Evolutionary conservation across 92 coral and sea anemone species (phyloP), one percentile per base, ranked within the genome.

Genomic region (Epizoanthus rinbou): DNA sequence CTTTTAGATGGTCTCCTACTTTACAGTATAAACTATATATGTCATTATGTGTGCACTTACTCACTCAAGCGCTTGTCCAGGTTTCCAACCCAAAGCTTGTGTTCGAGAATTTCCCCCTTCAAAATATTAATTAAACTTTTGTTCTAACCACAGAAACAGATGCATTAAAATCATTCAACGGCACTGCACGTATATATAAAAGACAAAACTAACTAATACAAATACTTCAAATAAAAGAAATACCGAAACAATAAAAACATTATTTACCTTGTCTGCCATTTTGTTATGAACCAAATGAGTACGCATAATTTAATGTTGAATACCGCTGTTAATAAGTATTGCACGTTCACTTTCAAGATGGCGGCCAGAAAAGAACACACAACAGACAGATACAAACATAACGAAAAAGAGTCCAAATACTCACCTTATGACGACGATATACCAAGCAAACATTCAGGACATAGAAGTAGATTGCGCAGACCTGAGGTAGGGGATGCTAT

Each of bases 61-160:
- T 96, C 99, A 85, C 94, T 93, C 17, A 96, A 84, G 47, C 99
- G 88, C 68, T 91, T 93, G 92, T 96, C 99, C 14, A 96, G 80
- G 81, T 96, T 96, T 73, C 99, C 99, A 41, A 96, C 72, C 99
- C 99, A 96, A 41, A 93, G 85, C 74, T 94, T 91, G 84, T 88
- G 91, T 9, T 88, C 83, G 4, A 80, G 76, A 65, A 57, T 76
- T 72, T 79, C 72, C 35, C 76, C 87, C 69, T 87, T 73, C 47
- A 60, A 76, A 28, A 25, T 58, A 19, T 41, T 23, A 59, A 19
- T 41, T n/a, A 59, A 80, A 80, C 4, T 60, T 5, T 8, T 4
- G 33, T 33, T 58, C 41, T 17, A 78, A 41, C 11, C 45, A 33
- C 11, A 5, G 13, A 41, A 19, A 19, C 14, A n/a, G 23, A 6